phyloP scores from a whole-genome alignment of 37 sponge, comb jelly and placozoan species.

The Crambe crambe region DNA sequence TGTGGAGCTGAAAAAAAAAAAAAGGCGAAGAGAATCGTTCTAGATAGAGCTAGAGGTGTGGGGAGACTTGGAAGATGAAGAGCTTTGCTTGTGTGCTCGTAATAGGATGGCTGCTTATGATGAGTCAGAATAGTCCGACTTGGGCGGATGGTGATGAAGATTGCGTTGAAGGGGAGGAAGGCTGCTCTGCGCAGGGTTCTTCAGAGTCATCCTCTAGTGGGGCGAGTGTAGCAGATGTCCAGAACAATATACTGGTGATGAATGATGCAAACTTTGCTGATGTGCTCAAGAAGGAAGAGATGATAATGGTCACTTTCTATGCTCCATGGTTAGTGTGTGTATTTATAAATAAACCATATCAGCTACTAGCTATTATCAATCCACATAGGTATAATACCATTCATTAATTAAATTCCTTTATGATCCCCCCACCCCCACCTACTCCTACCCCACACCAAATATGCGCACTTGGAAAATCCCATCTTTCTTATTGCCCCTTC shows the following conservation, averaged over 20 bases:
- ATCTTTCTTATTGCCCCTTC: constrained; percentile 23
- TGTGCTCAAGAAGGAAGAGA: constrained; percentile 38
- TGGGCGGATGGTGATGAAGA: constrained; percentile 2
- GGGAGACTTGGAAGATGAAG: too few relatives aligned
- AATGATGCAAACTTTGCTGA: constrained; percentile 55
- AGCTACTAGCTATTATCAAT: too few relatives aligned
- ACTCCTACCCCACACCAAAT: constrained; percentile 12
- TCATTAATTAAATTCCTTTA: neutral
- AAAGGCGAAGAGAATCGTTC: too few relatives aligned
- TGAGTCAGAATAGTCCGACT: too few relatives aligned
- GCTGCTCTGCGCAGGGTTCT: neutral
- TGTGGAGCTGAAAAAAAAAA: too few relatives aligned
- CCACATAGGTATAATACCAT: too few relatives aligned
- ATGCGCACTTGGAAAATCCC: constrained; percentile 10
- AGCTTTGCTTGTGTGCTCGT: too few relatives aligned
- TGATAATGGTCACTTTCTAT: constrained; percentile 64
- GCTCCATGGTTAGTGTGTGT: constrained; percentile 54
- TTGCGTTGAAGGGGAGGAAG: constrained; percentile 16
- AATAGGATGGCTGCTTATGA: too few relatives aligned
- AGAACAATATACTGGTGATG: constrained; percentile 4
- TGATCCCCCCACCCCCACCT: neutral
- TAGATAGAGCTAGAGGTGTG: too few relatives aligned
- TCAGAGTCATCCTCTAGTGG: neutral
- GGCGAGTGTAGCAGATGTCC: neutral
- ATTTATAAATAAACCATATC: neutral